These are phyloP conservation scores for Columbina picui DNA, from an alignment of 2,113 vertebrate species.

Conservation along the genomic window DNA sequence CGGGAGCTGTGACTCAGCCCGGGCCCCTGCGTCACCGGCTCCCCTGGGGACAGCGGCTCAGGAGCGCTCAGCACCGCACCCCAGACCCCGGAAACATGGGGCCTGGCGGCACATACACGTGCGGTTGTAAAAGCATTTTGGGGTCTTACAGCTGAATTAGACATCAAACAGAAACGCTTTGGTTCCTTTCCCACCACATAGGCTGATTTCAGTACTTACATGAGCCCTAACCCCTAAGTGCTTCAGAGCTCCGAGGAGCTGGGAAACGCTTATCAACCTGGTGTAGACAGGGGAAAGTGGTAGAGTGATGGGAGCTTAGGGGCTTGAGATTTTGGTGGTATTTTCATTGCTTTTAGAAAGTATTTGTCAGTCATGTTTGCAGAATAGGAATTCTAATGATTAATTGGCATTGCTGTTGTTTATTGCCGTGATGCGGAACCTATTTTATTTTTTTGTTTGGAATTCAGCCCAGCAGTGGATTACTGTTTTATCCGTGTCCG, in stretches of 20 bases:
- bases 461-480: conserved; percentile 47
- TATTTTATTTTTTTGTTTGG: conserved; percentile 61
- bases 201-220: background rate
- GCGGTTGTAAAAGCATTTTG: no score
- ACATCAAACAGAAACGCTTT: background rate
- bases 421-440: conserved; percentile 20
- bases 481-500: conserved; percentile 54
- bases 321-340: background rate
- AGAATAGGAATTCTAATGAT: conserved; percentile 22
- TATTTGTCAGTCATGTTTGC: background rate
- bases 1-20: no score
- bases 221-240: background rate
- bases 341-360: conserved; percentile 14
- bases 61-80: no score
- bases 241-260: background rate
- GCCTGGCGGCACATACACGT: no score
- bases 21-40: no score
- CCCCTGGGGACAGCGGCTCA: no score
- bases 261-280: rapidly evolving
- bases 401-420: background rate
- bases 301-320: background rate
- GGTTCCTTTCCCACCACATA: background rate
- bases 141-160: background rate
- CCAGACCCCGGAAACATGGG: no score
- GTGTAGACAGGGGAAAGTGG: background rate